These are phyloP conservation scores for Cassiopea xamachana DNA, from an alignment of 30 jellyfish, hydroid and myxozoan species.

Conservation along the genomic window DNA sequence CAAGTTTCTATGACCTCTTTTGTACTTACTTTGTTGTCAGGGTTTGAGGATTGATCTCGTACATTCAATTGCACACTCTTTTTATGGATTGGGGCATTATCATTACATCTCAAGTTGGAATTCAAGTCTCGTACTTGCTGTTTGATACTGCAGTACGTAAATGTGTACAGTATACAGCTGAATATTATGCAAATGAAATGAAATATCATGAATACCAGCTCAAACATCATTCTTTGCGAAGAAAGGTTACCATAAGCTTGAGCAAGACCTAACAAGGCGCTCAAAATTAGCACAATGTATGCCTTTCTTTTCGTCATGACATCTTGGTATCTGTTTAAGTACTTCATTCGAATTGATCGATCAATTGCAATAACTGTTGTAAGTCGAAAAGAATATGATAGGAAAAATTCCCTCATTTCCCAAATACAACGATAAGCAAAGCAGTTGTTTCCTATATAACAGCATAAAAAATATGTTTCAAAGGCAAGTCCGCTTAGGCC, in stretches of 20 bases:
- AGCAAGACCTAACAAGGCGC: neutral
- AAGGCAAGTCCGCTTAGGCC: slow-evolving; percentile 15
- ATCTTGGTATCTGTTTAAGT: slow-evolving; percentile 4
- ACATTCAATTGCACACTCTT: neutral
- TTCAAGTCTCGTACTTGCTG: neutral
- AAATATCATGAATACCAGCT: neutral
- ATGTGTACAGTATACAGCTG: neutral
- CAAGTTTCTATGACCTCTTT: too few species aligned
- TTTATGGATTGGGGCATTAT: neutral
- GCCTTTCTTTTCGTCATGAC: slow-evolving; percentile 34
- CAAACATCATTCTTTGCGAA: neutral
- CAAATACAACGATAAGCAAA: neutral
- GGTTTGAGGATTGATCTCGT: too few species aligned
- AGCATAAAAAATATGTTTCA: neutral
- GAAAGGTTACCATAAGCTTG: neutral
- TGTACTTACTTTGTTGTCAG: too few species aligned
- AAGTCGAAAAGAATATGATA: slow-evolving; percentile 13
- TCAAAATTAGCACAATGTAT: neutral
- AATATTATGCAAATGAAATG: neutral
- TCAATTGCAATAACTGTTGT: slow-evolving; percentile 28
- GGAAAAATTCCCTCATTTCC: neutral
- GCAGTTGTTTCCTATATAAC: neutral
- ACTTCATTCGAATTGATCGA: slow-evolving; percentile 46
- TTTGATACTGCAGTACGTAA: neutral
- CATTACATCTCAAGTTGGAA: neutral